These are phyloP conservation scores for Nipponacmea schrenckii DNA, from an alignment of 2,888 invertebrate genomes.

Conservation along the genomic window DNA sequence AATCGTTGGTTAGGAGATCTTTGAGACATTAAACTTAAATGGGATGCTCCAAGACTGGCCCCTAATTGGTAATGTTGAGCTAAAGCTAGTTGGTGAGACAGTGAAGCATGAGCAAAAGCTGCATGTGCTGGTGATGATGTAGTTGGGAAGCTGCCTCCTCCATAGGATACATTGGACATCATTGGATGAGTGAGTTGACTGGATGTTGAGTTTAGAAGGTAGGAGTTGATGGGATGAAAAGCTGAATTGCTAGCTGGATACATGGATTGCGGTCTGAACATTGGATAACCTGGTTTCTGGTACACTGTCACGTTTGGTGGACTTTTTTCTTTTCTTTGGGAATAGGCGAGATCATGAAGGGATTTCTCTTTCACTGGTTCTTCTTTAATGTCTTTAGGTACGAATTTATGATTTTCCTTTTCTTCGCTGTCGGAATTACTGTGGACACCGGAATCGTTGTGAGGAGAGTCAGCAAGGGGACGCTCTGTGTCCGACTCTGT, in stretches of 20 bases:
- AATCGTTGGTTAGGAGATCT: conserved; percentile 8
- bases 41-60: conserved; percentile 5
- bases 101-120: conserved; percentile 17
- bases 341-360: neutral
- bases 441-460: conserved; percentile 8
- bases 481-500: conserved; percentile 6
- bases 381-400: conserved; percentile 9
- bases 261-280: conserved; percentile 27
- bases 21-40: neutral
- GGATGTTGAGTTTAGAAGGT: conserved; percentile 30
- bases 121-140: conserved; percentile 13
- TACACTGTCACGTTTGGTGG: conserved; percentile 87
- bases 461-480: neutral
- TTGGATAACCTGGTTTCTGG: conserved; percentile 87
- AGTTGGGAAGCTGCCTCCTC: neutral
- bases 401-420: conserved; percentile 4
- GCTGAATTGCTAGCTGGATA: conserved; percentile 29
- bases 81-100: conserved; percentile 16
- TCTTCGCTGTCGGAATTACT: conserved; percentile 1
- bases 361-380: conserved; percentile 11
- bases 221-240: conserved; percentile 31
- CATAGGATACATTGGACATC: conserved; percentile 5
- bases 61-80: conserved; percentile 16
- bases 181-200: conserved; percentile 11
- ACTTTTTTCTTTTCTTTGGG: conserved; percentile 23